A percentile compares a stretch with the other conserved stretches of the same genome.
phyloP scores from a whole-genome alignment of 2,113 vertebrate genomes.

The Gopherus flavomarginatus region DNA sequence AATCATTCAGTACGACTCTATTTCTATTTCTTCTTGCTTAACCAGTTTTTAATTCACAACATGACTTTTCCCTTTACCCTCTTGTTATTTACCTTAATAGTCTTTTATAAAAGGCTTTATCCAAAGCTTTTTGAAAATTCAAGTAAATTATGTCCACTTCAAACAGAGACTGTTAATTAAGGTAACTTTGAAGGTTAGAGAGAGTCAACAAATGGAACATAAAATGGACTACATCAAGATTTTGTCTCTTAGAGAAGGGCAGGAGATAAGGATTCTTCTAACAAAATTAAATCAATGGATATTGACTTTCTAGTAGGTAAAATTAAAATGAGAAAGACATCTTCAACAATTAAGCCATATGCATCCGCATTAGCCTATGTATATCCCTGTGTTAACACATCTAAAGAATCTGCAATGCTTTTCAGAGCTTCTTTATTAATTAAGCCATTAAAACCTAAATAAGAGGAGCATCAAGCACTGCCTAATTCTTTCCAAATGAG shows the following conservation, averaged over 20 bases:
- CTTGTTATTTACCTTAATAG: not conserved
- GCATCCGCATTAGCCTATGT: not conserved
- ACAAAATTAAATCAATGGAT: slow-evolving; percentile 38
- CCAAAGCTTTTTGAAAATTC: slow-evolving; percentile 31
- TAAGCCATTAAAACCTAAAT: slow-evolving; percentile 39
- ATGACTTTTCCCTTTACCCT: not conserved
- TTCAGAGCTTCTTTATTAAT: slow-evolving; percentile 38
- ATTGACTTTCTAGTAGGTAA: slow-evolving; percentile 38
- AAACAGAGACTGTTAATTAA: slow-evolving; percentile 44
- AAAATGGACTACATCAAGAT: not conserved
- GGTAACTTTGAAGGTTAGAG: slow-evolving; percentile 2
- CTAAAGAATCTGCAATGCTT: not conserved
- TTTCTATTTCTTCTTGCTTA: not conserved
- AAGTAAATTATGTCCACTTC: slow-evolving; percentile 27
- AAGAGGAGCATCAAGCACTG: not conserved
- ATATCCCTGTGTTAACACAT: not conserved
- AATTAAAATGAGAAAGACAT: slow-evolving; percentile 44
- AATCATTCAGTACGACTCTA: not conserved
- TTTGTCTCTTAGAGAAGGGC: slow-evolving; percentile 3
- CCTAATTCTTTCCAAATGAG: slow-evolving; percentile 30
- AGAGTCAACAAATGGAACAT: slow-evolving; percentile 12
- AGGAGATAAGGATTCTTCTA: slow-evolving; percentile 28
- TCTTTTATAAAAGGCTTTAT: not conserved
- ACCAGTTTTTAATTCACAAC: not conserved
- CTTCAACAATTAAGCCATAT: slow-evolving; percentile 11